Evolutionary conservation across 2,113 vertebrate species (phyloP), one percentile per base, ranked within the genome.

Genomic region (Poecile atricapillus): DNA sequence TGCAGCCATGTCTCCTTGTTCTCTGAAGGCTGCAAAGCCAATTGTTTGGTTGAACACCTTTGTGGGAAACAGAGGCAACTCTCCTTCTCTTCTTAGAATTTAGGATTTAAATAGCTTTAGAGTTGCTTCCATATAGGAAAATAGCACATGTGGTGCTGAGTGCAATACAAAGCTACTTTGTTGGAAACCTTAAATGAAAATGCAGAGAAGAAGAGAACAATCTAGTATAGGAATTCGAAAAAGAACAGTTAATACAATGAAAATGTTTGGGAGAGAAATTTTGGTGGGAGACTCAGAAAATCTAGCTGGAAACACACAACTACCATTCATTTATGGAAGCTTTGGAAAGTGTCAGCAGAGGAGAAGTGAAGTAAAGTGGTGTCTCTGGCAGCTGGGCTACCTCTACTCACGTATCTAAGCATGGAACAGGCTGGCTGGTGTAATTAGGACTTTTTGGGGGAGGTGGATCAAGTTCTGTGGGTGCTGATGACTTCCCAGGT

Each of bases 251-350:
- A 75, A 52, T 7, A 13, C 12, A 56, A 64, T 14, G 64, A 46
- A 41, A 85, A 11, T 11, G 3, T 55, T 52, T 91, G 68, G 18
- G 46, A 43, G 24, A 49, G 15, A 77, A 82, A 31, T 28, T 81
- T 78, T 73, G 30, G 13, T 62, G 43, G 23, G 16, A 92, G 27
- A 8, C 14, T 21, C 70, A 31, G 41, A 78, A 90, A 77, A 79
- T 14, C 15, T 39, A 49, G 3, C 4, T 58, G 28, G 50, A 24
- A 50, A 25, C 17, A 43, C 27, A 15, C 15, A 53, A 4, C 15
- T 39, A 4, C 7, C 3, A 4, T 62, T 43, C 1, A 0, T 35
- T 35, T 47, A 2, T 43, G 37, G 59, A 46, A 80, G 11, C 2
- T 87, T 59, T 53, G 60, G 52, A 33, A 58, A 63, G 18, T 17